A percentile compares a stretch with the other conserved stretches of the same genome.
phyloP scores from a whole-genome alignment of 2,797 vertebrate genomes.

The Spinus pinus region DNA sequence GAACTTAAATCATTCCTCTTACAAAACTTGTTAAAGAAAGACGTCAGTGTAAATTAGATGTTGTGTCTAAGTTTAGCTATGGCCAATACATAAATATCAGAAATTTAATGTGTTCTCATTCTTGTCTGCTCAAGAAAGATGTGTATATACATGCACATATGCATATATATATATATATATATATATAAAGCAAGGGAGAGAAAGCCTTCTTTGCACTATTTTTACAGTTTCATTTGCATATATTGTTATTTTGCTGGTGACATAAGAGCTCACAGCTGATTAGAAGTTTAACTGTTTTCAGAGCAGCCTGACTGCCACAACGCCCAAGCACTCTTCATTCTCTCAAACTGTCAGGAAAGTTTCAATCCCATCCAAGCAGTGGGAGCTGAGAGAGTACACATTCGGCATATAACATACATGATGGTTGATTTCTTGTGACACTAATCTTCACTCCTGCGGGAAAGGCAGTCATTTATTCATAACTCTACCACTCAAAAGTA shows the following conservation, averaged over 20 bases:
- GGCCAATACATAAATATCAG: constrained; percentile 72
- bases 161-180: neutral
- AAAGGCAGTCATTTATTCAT: constrained; percentile 52
- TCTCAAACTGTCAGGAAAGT: constrained; percentile 34
- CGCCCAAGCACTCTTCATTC: neutral
- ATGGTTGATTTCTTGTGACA: constrained; percentile 57
- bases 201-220: neutral
- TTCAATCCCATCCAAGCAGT: neutral
- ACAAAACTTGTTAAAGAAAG: constrained; percentile 83
- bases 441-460: constrained; percentile 42
- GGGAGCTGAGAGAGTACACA: neutral
- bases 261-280: constrained; percentile 25
- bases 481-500: constrained; percentile 39
- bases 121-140: constrained; percentile 45
- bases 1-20: constrained; percentile 79
- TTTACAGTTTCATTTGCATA: constrained; percentile 24
- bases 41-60: constrained; percentile 82
- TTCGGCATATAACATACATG: neutral
- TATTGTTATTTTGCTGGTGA: constrained; percentile 54
- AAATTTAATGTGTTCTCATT: constrained; percentile 68
- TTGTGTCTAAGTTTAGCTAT: constrained; percentile 78
- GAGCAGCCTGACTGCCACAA: constrained; percentile 4
- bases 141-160: neutral
- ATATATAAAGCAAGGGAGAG: neutral
- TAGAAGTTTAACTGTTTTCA: constrained; percentile 44